phyloP scores from a whole-genome alignment of 2,113 vertebrate species.

The Charadrius vociferus region DNA sequence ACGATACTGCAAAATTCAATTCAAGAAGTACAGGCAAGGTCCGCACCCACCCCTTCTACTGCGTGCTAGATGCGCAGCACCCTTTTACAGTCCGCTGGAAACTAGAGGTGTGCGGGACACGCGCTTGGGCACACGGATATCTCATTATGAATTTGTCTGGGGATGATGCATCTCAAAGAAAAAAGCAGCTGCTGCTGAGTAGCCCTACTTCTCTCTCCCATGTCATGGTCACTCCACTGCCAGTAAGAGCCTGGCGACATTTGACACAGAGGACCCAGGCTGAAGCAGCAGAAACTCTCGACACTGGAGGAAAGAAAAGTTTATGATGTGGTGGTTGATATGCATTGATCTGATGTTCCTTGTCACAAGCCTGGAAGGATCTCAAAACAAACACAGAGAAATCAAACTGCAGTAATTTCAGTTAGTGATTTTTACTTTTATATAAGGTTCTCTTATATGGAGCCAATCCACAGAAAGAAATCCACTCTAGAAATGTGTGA shows the following conservation, averaged over 20 bases:
- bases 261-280: not conserved
- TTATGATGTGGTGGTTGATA: not conserved
- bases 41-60: not conserved
- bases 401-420: not conserved
- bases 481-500: not conserved
- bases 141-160: not conserved
- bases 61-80: not conserved
- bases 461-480: not conserved
- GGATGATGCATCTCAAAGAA: not conserved
- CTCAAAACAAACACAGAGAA: not conserved
- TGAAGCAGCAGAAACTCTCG: not conserved
- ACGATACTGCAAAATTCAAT: not conserved
- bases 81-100: not conserved
- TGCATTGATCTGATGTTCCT: not conserved
- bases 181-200: not conserved
- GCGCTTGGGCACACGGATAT: not conserved
- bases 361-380: not conserved
- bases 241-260: not conserved
- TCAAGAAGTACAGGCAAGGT: not conserved
- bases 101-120: rapidly evolving
- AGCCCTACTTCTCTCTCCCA: not conserved
- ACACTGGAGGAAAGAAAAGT: not conserved
- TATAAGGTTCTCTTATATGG: not conserved
- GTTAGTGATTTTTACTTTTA: not conserved
- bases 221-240: not conserved